Evolutionary conservation across 2,113 vertebrate genomes (phyloP), one percentile per base, ranked within the genome.

Genomic region (Apteryx owenii): DNA sequence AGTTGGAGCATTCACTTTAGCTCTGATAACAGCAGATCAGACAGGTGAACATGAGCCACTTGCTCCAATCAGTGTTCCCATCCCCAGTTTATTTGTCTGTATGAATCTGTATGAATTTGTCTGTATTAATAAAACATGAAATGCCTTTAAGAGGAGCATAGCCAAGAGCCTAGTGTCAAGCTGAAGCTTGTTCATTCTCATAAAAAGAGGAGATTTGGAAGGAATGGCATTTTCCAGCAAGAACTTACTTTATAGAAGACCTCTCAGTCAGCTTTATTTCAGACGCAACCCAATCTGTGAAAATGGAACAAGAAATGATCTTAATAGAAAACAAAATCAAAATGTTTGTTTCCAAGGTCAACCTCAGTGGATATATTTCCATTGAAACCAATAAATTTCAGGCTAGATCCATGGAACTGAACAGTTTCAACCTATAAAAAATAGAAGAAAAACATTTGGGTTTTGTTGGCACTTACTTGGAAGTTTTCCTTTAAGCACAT

Each of bases 41-140:
- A 72, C 72, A 95, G 79, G 69, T 95, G 88, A 97, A 93, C 88
- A 61, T 60, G 70, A 96, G 61, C 80, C 92, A 95, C 73, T 92
- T 92, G 92, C 85, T 97, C 86, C 95, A 93, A 80, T 93, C 92
- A 83, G 18, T 78, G 90, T 80, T 91, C 64, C 90, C 79, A 60
- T 92, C 76, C 54, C 23, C 50, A 94, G 90, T 97, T 96, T 93
- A 65, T 86, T 84, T 90, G 90, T 97, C 96, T 93, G 56, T 86
- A 86, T 88, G 90, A 96, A 94, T 97, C 95, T 36, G 36, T 36
- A 36, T 36, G 36, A 36, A 36, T 36, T 36, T 36, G 36, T 36
- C 36, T 36, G 36, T 92, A 94, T 96, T 96, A 96, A 95, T 97
- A 97, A 97, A 96, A 95, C 60, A 94, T 92, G 95, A 96, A 96